Conservation (phyloP, 2,797 vertebrate species). For the Erpetoichthys calabaricus region DNA sequence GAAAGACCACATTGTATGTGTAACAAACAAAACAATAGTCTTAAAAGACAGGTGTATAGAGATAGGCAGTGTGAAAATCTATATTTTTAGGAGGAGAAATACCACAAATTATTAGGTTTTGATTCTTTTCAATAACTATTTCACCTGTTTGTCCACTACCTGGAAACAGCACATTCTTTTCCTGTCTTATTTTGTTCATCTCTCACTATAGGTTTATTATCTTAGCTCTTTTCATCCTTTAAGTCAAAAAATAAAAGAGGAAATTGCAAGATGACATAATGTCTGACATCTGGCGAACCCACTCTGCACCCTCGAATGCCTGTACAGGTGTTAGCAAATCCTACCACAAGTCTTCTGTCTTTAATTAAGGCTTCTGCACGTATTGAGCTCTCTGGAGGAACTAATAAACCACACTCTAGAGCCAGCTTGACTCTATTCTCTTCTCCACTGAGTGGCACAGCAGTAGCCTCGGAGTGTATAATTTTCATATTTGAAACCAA, state of each 20-base stretch:
- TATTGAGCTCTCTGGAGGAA: conserved; percentile 21
- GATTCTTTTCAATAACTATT: too few species aligned
- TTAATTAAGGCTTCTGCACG: conserved; percentile 32
- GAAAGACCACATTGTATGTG: too few species aligned
- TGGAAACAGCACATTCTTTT: too few species aligned
- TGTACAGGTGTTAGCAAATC: conserved; percentile 30
- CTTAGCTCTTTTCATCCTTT: neutral
- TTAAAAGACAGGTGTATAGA: too few species aligned
- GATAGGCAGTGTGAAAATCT: too few species aligned
- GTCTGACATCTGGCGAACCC: conserved; percentile 13
- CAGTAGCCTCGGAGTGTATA: conserved; percentile 56
- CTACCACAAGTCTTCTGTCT: conserved; percentile 16
- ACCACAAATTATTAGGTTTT: too few species aligned
- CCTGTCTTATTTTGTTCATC: too few species aligned
- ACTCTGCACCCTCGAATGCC: conserved; percentile 28
- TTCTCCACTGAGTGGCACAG: conserved; percentile 50
- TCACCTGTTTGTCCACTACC: too few species aligned
- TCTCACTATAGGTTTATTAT: too few species aligned
- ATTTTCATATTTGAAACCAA: conserved; percentile 78
- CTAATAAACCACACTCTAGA: conserved; percentile 23
- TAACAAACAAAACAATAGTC: too few species aligned
- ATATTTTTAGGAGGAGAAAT: too few species aligned
- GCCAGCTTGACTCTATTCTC: conserved; percentile 30
- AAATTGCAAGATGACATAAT: conserved; percentile 24
- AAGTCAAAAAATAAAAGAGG: conserved; percentile 12